These are phyloP conservation scores for Dynastes tityus DNA, from an alignment of 2,888 invertebrate species.

Conservation along the genomic window DNA sequence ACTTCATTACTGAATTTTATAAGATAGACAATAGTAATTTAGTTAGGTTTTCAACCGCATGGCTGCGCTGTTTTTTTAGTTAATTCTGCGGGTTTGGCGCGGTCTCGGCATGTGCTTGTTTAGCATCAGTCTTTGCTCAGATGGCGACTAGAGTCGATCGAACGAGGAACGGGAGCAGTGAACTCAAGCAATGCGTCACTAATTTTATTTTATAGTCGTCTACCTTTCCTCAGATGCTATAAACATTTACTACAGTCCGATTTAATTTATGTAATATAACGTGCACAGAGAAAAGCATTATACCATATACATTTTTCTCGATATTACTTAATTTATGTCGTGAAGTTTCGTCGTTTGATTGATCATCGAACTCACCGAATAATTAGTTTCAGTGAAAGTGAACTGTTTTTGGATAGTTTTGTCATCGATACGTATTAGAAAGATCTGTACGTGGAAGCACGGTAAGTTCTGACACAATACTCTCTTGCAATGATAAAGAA, in stretches of 20 bases:
- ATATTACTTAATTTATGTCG: slow-evolving; percentile 14
- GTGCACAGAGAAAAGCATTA: slow-evolving; percentile 1
- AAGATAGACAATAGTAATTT: slow-evolving; percentile 57
- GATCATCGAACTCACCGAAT: slow-evolving; percentile 54
- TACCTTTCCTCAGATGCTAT: slow-evolving; percentile 11
- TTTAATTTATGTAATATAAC: slow-evolving; percentile 33
- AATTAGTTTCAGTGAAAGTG: slow-evolving; percentile 56
- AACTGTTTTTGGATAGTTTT: slow-evolving; percentile 50
- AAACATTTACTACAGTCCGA: slow-evolving; percentile 3
- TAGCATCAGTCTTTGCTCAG: slow-evolving; percentile 56
- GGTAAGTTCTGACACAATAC: slow-evolving; percentile 31
- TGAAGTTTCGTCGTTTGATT: slow-evolving; percentile 53
- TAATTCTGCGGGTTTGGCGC: slow-evolving; percentile 54
- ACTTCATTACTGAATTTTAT: slow-evolving; percentile 47
- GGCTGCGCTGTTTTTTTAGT: slow-evolving; percentile 55
- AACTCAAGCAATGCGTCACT: slow-evolving; percentile 56
- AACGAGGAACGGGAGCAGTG: slow-evolving; percentile 54
- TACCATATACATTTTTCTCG: slow-evolving; percentile 8
- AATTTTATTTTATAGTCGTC: slow-evolving; percentile 51
- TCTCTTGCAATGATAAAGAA: slow-evolving; percentile 19
- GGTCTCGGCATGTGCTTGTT: slow-evolving; percentile 57
- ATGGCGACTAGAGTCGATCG: slow-evolving; percentile 57
- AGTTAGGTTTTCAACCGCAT: slow-evolving; percentile 58
- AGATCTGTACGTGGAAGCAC: slow-evolving; percentile 30
- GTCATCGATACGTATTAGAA: slow-evolving; percentile 30